phyloP scores from a whole-genome alignment of 2,888 invertebrate species.

The Balanococcus diminutus region DNA sequence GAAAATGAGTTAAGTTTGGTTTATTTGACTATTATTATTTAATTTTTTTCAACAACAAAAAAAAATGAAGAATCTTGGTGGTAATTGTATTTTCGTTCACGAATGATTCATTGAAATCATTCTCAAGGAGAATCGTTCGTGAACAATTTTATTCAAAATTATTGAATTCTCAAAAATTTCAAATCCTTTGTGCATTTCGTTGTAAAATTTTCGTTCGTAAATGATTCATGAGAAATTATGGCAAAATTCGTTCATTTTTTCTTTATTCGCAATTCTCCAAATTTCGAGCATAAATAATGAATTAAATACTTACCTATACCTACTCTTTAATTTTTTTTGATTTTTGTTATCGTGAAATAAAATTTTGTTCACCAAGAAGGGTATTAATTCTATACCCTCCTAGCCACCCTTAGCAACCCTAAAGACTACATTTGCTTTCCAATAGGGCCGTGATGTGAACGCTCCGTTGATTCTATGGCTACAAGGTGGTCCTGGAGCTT shows the following conservation, averaged over 20 bases:
- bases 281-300: too few relatives aligned
- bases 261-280: too few relatives aligned
- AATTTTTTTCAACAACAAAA: neutral
- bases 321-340: too few relatives aligned
- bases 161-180: too few relatives aligned
- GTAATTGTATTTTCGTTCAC: neutral
- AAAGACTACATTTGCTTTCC: neutral
- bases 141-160: neutral
- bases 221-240: neutral
- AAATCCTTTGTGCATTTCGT: neutral
- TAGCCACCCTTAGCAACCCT: too few relatives aligned
- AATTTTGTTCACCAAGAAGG: too few relatives aligned
- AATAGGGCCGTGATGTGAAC: conserved; percentile 49
- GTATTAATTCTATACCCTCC: too few relatives aligned
- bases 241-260: neutral
- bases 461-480: conserved; percentile 78
- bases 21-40: neutral
- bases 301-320: too few relatives aligned
- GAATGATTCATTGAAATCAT: neutral
- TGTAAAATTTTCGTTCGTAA: neutral
- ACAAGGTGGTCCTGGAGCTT: conserved; percentile 84
- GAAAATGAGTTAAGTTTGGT: too few relatives aligned
- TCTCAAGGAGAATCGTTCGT: neutral
- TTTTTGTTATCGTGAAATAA: too few relatives aligned
- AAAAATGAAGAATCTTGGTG: too few relatives aligned